Evolutionary conservation across 2,113 vertebrate species (phyloP).

Genomic region (Gymnogyps californianus): DNA sequence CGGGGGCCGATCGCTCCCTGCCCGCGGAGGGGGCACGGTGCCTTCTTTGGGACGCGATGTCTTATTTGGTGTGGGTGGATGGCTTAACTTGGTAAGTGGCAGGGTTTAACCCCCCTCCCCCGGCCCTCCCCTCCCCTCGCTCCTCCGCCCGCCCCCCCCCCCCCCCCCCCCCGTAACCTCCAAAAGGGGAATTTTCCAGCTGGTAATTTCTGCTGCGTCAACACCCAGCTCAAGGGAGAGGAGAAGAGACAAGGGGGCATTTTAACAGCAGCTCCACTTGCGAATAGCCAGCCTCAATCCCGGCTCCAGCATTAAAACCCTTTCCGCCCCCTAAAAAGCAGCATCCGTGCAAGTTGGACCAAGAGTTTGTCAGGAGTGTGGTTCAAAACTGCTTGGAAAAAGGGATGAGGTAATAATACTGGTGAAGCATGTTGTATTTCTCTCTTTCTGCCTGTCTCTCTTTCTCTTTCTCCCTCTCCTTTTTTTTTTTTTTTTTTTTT

Average conservation of each 20-base stretch:
- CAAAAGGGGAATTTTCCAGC: slow-evolving; percentile 90
- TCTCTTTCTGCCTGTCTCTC: slow-evolving; percentile 14
- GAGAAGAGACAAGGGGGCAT: slow-evolving; percentile 74
- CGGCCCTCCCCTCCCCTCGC: not conserved
- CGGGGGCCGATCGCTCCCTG: not conserved
- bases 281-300: slow-evolving; percentile 35
- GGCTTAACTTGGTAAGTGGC: slow-evolving; percentile 18
- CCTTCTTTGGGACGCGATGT: not conserved
- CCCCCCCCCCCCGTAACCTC: slow-evolving; percentile 74
- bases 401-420: slow-evolving; percentile 71
- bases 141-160: not conserved
- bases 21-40: not conserved
- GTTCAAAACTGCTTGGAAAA: slow-evolving; percentile 65
- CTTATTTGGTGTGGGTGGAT: slow-evolving; percentile 12
- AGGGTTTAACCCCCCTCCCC: slow-evolving; percentile 64
- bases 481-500: not conserved
- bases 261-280: slow-evolving; percentile 66
- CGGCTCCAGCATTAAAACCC: slow-evolving; percentile 35
- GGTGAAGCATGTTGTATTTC: slow-evolving; percentile 57
- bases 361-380: slow-evolving; percentile 65
- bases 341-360: slow-evolving; percentile 68
- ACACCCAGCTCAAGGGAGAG: slow-evolving; percentile 82
- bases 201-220: slow-evolving; percentile 96
- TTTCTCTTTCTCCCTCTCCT: not conserved
- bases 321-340: slow-evolving; percentile 47